Evolutionary conservation across 2,888 invertebrate genomes (phyloP), one percentile per base, ranked within the genome.

Genomic region (Mesochorus sp.): DNA sequence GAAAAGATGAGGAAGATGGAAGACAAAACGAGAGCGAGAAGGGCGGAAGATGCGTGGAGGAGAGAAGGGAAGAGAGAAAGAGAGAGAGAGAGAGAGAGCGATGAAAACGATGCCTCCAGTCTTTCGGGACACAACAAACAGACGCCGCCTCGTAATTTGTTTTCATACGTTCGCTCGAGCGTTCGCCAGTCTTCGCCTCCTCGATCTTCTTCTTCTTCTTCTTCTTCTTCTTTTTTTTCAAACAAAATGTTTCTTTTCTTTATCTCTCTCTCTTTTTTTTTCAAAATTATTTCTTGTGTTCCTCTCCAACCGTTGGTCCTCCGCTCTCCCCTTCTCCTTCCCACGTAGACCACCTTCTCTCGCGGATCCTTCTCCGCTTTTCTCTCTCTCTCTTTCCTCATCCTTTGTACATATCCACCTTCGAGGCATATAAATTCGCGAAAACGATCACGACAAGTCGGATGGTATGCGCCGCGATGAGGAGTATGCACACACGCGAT

Each of bases 141-240:
- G 88, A 88, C 87, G 88, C 88, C 89, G 89, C 88, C 89, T 88
- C 89, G 88, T 89, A 89, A 89, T 89, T 89, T 89, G 89, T 89
- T 89, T 89, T 89, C 88, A 87, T 88, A 87, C 88, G 86, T 88
- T 88, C 88, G 85, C 86, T 53, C 62, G 42, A 84, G 84, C 83
- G 85, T 85, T 85, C 85, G 85, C 85, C 81, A 79, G 80, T 79
- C 78, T 72, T 76, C 76, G 74, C 75, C 77, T 68, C 70, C 70
- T 70, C 74, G 44, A 66, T 53, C 62, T 49, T 74, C 66, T 70
- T 71, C 57, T 77, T 72, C 68, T 71, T 62, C 71, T 67, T 31
- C 24, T 68, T 67, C 51, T 75, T 64, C 53, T 17, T 64, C 24
- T n/a, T n/a, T n/a, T n/a, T n/a, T n/a, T n/a, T n/a, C n/a, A n/a